Percentiles rank a stretch among this genome's conserved stretches.
Evolutionary conservation across 2,113 vertebrate species (phyloP).

Genomic region (Oplegnathus fasciatus): DNA sequence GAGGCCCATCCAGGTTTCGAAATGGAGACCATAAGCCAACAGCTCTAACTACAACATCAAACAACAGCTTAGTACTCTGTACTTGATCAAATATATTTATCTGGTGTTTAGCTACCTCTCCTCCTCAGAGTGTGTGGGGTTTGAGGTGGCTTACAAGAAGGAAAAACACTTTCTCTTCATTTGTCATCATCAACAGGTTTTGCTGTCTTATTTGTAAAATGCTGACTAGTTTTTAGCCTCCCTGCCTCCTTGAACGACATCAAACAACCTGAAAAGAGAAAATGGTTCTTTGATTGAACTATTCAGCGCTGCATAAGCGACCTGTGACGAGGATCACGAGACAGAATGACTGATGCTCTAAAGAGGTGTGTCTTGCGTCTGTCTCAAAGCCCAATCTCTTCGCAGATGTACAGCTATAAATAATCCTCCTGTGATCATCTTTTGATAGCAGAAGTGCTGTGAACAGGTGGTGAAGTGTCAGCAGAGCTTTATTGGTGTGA

Average conservation of each 20-base stretch:
- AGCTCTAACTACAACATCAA: not conserved
- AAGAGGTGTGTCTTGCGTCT: not conserved
- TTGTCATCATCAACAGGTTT: not conserved
- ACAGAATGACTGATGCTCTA: not conserved
- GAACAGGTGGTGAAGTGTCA: slow-evolving; percentile 59
- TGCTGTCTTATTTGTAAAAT: not conserved
- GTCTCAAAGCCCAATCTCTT: slow-evolving; percentile 20
- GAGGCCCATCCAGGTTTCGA: not conserved
- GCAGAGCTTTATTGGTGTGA: slow-evolving; percentile 50
- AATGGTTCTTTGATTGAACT: not conserved
- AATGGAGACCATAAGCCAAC: not conserved
- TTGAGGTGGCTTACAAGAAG: not conserved
- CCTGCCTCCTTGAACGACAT: not conserved
- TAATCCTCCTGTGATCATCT: slow-evolving; percentile 45
- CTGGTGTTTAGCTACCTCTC: not conserved
- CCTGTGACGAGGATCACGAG: not conserved
- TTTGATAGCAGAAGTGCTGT: slow-evolving; percentile 37
- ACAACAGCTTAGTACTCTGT: too few relatives aligned
- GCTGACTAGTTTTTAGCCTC: not conserved
- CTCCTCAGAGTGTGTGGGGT: too few relatives aligned
- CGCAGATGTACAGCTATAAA: slow-evolving; percentile 57
- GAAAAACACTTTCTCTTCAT: not conserved
- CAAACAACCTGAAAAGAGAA: not conserved
- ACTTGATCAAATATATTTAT: not conserved
- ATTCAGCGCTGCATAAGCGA: not conserved